Evolutionary conservation across 2,888 invertebrate genomes (phyloP).

Genomic region (Drosophila parthenogenetica): DNA sequence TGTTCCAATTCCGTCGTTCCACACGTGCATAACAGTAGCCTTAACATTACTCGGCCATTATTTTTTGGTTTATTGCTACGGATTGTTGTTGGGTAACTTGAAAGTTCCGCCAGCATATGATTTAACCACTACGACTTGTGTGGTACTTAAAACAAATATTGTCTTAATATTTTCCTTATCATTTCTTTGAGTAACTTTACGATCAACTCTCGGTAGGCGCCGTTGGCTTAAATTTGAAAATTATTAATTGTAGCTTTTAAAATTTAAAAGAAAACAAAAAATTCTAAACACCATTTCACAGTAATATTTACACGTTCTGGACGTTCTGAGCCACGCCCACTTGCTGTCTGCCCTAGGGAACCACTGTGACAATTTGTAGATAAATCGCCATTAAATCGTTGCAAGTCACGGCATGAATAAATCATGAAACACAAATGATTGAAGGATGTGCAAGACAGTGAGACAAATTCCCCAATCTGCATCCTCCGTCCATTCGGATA

Average conservation of each 20-base stretch:
- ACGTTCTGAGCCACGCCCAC: constrained; percentile 10
- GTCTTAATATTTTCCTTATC: no score
- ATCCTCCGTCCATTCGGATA: neutral
- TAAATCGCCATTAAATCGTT: constrained; percentile 65
- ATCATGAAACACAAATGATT: constrained; percentile 70
- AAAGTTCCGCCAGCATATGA: constrained; percentile 3
- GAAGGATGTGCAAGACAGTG: constrained; percentile 29
- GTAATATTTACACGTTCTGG: constrained; percentile 20
- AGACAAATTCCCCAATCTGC: neutral
- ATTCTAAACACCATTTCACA: constrained; percentile 9
- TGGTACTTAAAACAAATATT: neutral
- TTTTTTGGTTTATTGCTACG: constrained; percentile 6
- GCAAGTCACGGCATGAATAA: constrained; percentile 55
- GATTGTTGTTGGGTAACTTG: constrained; percentile 43
- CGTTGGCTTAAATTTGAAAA: constrained; percentile 18
- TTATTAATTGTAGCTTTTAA: constrained; percentile 43
- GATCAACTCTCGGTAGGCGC: neutral
- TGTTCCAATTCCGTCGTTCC: constrained; percentile 32
- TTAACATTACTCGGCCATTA: constrained; percentile 11
- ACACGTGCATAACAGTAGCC: neutral
- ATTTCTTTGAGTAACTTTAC: neutral
- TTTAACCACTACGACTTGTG: neutral
- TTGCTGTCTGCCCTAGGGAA: constrained; percentile 6
- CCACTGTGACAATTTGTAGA: constrained; percentile 33
- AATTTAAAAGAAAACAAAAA: constrained; percentile 14